These are phyloP conservation scores for Tamandua tetradactyla DNA, from an alignment of 2,797 vertebrate species.

Conservation along the genomic window DNA sequence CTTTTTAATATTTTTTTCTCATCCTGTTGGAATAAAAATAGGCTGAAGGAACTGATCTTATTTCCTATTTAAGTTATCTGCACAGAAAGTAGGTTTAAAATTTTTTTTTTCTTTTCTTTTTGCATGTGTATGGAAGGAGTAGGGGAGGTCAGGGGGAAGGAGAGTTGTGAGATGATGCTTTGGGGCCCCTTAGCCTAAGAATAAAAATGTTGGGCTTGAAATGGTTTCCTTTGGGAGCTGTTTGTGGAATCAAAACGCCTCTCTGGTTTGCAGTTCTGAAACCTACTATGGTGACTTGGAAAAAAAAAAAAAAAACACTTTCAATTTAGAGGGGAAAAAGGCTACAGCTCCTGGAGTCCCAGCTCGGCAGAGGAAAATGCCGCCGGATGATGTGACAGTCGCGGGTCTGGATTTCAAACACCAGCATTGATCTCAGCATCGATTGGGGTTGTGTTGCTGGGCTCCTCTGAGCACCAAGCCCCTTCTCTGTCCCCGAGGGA, in stretches of 20 bases:
- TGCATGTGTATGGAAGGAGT: not conserved
- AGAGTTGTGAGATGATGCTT: constrained; percentile 81
- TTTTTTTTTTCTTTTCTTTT: constrained; percentile 58
- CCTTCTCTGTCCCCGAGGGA: constrained; percentile 78
- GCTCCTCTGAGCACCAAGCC: constrained; percentile 79
- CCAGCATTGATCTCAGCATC: constrained; percentile 81
- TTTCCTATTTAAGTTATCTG: constrained; percentile 85
- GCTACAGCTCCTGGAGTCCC: constrained; percentile 81
- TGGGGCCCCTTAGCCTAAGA: constrained; percentile 71
- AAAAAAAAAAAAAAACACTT: constrained; percentile 82
- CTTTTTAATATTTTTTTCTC: constrained; percentile 77
- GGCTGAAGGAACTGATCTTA: constrained; percentile 81
- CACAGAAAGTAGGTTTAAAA: constrained; percentile 81
- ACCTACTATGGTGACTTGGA: constrained; percentile 83
- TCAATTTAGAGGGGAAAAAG: constrained; percentile 85
- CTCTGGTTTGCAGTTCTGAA: constrained; percentile 88
- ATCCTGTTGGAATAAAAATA: constrained; percentile 84
- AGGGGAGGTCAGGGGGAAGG: constrained; percentile 72
- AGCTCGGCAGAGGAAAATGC: constrained; percentile 73
- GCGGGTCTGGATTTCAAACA: constrained; percentile 80
- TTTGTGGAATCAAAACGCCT: constrained; percentile 89
- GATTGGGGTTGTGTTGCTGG: constrained; percentile 76
- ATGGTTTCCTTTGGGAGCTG: constrained; percentile 87
- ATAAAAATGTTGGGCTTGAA: constrained; percentile 84
- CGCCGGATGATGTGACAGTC: constrained; percentile 69